Evolutionary conservation across 2,797 vertebrate species (phyloP).

Genomic region (Apogon talboti): DNA sequence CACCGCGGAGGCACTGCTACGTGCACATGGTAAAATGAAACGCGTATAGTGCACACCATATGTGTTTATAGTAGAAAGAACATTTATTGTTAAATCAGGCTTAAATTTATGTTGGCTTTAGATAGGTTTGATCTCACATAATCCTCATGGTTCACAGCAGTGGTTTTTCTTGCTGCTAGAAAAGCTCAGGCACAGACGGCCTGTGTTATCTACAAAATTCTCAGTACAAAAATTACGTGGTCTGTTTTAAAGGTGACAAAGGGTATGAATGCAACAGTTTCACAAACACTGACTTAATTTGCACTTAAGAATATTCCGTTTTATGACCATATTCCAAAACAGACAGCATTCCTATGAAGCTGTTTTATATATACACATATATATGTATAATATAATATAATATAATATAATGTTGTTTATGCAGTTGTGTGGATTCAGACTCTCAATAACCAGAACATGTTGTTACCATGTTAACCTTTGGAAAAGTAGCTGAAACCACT

Average conservation of each 20-base stretch:
- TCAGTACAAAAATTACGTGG: slow-evolving; percentile 6
- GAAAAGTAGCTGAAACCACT: too few species aligned
- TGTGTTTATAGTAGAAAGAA: slow-evolving; percentile 10
- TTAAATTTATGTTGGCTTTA: slow-evolving; percentile 12
- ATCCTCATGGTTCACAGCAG: slow-evolving; percentile 3
- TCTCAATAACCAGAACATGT: too few species aligned
- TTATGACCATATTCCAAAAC: too few species aligned
- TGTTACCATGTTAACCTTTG: too few species aligned
- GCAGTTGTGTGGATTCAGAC: too few species aligned
- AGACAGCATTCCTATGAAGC: too few species aligned
- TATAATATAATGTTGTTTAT: too few species aligned
- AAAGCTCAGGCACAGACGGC: slow-evolving; percentile 1
- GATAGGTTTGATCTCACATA: slow-evolving; percentile 1
- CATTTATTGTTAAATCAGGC: slow-evolving; percentile 2
- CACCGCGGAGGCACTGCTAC: slow-evolving; percentile 96
- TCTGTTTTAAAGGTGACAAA: neutral
- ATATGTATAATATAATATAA: too few species aligned
- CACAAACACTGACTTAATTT: too few species aligned
- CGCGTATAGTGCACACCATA: neutral
- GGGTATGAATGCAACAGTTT: too few species aligned
- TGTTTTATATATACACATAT: too few species aligned
- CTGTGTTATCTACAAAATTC: slow-evolving; percentile 23
- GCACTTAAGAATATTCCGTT: too few species aligned
- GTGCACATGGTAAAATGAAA: slow-evolving; percentile 91
- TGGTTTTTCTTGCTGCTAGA: slow-evolving; percentile 16